Base-by-base conservation (phyloP, 2,113 vertebrate species). In the Pantherophis guttatus region DNA sequence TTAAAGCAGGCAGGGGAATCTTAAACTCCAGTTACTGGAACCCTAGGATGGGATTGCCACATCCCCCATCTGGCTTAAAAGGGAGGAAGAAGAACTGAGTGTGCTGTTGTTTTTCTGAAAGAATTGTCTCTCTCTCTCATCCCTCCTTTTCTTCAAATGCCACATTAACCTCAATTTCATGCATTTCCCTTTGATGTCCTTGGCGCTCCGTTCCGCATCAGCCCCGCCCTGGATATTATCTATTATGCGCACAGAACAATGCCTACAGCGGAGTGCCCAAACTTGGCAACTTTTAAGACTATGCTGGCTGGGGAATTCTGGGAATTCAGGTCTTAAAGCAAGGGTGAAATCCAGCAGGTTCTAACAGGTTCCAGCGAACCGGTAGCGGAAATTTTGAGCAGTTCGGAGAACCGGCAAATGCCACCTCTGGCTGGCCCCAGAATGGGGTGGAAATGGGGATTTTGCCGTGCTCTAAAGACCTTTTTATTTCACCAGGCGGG, bases 71-170 rank as follows among this genome's bases (percentile, higher is more conserved):
- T 0, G 0, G 65, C 57, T 90, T 17, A 19, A 13, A 87, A 53
- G 89, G 29, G 59, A 65, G 26, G 48, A n/a, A n/a, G 50, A 33
- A 52, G 48, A 12, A 1, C 7, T 13, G 88, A 53, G 65, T 0
- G 5, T 10, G 59, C 13, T 29, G 2, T 9, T 62, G 10, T 33
- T 85, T 24, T n/a, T 39, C 19, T 55, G 33, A 23, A 54, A 92
- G 8, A 90, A 39, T 23, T 1, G 0, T 0, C 0, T 0, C 8
- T 62, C 54, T 62, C 54, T 0, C 33, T 33, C 33, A 33, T 7
- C 11, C 58, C 23, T 0, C 23, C 23, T 23, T 0, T 91, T 91
- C 11, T 87, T 86, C 0, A 0, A 33, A 57, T 91, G 87, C 90
- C 88, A 70, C 0, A 0, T 54, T 1, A 58, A 75, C 88, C 87